Conservation (phyloP, 2,113 vertebrate genomes). For the Mastomys coucha region DNA sequence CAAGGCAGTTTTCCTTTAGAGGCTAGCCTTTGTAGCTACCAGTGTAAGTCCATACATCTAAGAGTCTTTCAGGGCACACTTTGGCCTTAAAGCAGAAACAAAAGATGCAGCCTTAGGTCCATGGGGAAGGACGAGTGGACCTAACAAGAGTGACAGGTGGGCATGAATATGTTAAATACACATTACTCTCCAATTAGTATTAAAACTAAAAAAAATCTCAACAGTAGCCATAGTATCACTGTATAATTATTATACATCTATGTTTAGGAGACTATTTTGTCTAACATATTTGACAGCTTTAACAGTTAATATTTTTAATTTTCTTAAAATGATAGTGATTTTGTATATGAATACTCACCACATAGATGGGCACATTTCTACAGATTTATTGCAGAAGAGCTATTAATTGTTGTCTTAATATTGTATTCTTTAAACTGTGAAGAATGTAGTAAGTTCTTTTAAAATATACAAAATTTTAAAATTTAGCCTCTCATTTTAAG, state of each 20-base stretch:
- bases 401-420: background rate
- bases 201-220: background rate
- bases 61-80: no score
- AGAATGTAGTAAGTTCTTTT: background rate
- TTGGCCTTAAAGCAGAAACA: no score
- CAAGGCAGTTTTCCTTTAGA: no score
- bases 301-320: background rate
- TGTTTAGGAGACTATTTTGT: background rate
- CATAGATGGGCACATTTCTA: background rate
- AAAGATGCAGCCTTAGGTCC: no score
- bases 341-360: conserved; percentile 32
- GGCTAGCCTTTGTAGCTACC: no score
- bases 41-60: no score
- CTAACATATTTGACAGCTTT: background rate
- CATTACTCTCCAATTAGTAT: background rate
- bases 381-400: background rate
- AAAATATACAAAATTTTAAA: background rate
- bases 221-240: background rate
- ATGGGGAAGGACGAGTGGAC: no score
- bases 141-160: no score
- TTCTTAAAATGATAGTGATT: background rate
- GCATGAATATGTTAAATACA: no score
- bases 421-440: conserved; percentile 26
- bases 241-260: background rate
- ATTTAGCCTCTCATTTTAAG: background rate